A percentile compares a stretch with the other conserved stretches of the same genome.
Conservation (phyloP, 2,888 invertebrate genomes). For the Syritta pipiens region DNA sequence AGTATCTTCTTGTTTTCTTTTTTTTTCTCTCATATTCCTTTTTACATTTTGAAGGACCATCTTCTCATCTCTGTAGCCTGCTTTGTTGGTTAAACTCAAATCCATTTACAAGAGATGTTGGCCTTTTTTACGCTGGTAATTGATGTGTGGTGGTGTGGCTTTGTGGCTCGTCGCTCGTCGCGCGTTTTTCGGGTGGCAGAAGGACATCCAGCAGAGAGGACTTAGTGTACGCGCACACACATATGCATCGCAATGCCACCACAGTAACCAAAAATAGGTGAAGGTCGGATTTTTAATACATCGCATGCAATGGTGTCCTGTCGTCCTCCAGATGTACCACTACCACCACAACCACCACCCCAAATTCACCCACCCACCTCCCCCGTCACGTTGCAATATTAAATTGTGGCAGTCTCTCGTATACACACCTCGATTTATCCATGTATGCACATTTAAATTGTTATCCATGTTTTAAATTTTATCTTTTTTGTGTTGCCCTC, state of each 20-base stretch:
- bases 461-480: constrained; percentile 52
- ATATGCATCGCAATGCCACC: constrained; percentile 50
- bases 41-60: too few species aligned
- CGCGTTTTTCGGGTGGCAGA: not conserved
- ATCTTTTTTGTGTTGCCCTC: constrained; percentile 32
- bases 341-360: not conserved
- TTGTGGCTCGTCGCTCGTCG: too few species aligned
- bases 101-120: constrained; percentile 33
- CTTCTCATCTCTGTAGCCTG: not conserved
- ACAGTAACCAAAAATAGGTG: constrained; percentile 73
- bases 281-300: constrained; percentile 73
- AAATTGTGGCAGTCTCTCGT: constrained; percentile 39
- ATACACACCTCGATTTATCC: constrained; percentile 69
- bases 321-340: constrained; percentile 49
- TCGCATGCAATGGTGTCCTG: constrained; percentile 60
- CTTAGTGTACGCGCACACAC: constrained; percentile 46
- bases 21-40: not conserved
- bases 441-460: constrained; percentile 65
- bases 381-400: constrained; percentile 40
- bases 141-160: constrained; percentile 23
- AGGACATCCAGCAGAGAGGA: not conserved
- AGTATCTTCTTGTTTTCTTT: not conserved
- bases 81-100: constrained; percentile 8
- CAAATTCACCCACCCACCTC: not conserved
- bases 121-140: constrained; percentile 30